Evolutionary conservation across 37 sponge, comb jelly and placozoan species (phyloP).

Genomic region (Ianthella basta): DNA sequence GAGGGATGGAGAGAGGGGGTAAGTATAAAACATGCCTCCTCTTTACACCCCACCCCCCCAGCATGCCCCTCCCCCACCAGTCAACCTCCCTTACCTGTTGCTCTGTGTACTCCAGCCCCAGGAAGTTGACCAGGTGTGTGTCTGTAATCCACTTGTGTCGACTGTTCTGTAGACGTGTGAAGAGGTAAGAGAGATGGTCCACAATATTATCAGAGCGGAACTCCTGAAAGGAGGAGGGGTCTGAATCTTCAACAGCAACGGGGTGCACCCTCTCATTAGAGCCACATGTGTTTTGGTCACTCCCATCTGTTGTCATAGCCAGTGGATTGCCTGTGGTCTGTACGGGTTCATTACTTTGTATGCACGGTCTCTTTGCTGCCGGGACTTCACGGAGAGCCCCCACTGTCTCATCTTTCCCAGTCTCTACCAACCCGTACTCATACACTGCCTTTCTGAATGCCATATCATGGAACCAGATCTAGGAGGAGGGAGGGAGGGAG

Average conservation of each 20-base stretch:
- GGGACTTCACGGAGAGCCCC: not conserved
- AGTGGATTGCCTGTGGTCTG: not conserved
- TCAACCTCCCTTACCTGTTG: constrained; percentile 16
- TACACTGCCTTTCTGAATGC: constrained; percentile 22
- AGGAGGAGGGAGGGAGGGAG: not conserved
- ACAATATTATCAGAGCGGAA: not conserved
- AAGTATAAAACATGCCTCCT: too few species aligned
- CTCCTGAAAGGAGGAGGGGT: not conserved
- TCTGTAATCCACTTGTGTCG: constrained; percentile 14
- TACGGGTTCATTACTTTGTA: too few species aligned
- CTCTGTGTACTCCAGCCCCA: constrained; percentile 3
- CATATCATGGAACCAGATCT: constrained; percentile 8
- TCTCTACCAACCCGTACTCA: too few species aligned
- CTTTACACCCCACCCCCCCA: too few species aligned
- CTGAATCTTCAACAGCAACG: not conserved
- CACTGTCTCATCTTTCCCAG: too few species aligned
- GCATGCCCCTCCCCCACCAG: not conserved
- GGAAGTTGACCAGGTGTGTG: constrained; percentile 8
- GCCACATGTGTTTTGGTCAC: too few species aligned
- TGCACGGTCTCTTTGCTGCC: not conserved
- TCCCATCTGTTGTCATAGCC: too few species aligned
- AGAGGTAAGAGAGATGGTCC: constrained; percentile 4
- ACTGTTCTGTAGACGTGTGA: not conserved
- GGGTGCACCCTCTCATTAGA: constrained; percentile 11
- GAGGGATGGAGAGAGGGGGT: too few species aligned